Percentiles rank a stretch among this genome's conserved stretches.
These are phyloP conservation scores for Sceloporus tristichus DNA, from an alignment of 2,113 vertebrate genomes.

Conservation along the genomic window DNA sequence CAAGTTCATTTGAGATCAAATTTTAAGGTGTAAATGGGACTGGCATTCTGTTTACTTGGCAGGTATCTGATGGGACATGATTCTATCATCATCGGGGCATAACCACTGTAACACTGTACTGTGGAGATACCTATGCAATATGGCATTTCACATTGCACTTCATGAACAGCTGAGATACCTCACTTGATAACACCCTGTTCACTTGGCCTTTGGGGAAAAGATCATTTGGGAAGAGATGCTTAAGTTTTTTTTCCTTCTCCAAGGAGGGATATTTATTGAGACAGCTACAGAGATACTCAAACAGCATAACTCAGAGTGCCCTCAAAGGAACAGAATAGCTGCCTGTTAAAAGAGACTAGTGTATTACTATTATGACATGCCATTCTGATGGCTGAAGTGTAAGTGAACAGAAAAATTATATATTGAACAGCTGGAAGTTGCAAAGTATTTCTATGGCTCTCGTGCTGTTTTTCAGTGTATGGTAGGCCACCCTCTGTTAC, in stretches of 20 bases:
- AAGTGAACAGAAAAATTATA: not conserved
- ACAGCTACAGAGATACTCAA: not conserved
- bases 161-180: slow-evolving; percentile 54
- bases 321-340: not conserved
- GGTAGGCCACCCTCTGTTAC: not conserved
- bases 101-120: slow-evolving; percentile 43
- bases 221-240: slow-evolving; percentile 41
- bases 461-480: not conserved
- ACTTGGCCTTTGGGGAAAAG: slow-evolving; percentile 39
- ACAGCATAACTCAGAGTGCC: not conserved
- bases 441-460: not conserved
- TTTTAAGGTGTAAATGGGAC: not conserved
- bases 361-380: no score
- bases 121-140: slow-evolving; percentile 39
- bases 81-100: slow-evolving; percentile 45
- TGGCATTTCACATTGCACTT: slow-evolving; percentile 54
- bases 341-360: not conserved
- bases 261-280: fast-evolving
- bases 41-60: slow-evolving; percentile 9
- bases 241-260: slow-evolving; percentile 10
- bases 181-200: slow-evolving; percentile 47
- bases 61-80: slow-evolving; percentile 39
- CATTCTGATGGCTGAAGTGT: not conserved
- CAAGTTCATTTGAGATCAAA: not conserved
- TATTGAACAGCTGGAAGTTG: not conserved